A percentile compares a stretch with the other conserved stretches of the same genome.
Conservation (phyloP, 2,113 vertebrate species). For the Bubo bubo region DNA sequence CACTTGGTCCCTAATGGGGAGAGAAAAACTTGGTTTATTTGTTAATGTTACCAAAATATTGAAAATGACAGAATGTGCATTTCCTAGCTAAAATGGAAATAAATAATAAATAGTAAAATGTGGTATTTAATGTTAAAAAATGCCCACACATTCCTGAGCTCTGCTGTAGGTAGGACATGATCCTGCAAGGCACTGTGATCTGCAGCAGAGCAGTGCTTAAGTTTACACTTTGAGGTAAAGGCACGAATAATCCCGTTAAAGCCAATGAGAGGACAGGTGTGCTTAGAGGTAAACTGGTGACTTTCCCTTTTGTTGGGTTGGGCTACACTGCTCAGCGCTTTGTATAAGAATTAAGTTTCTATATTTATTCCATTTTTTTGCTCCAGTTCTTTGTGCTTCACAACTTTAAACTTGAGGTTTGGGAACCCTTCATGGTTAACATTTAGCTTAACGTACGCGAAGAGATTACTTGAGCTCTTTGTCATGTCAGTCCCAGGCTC, state of each 20-base stretch:
- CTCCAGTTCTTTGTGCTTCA: background rate
- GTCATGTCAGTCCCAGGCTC: background rate
- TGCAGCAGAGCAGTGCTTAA: background rate
- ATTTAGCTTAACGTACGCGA: rapidly evolving
- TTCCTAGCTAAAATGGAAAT: background rate
- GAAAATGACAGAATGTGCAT: background rate
- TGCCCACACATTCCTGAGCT: background rate
- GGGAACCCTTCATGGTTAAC: background rate
- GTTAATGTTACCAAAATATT: background rate
- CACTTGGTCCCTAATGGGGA: background rate
- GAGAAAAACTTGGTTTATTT: background rate
- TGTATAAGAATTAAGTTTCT: background rate
- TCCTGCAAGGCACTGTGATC: background rate
- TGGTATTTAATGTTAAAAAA: background rate
- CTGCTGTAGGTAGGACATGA: background rate
- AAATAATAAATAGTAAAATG: background rate
- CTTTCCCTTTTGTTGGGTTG: background rate
- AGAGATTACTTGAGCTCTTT: background rate
- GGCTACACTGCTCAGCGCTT: background rate
- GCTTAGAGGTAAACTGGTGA: background rate
- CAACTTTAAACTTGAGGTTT: background rate
- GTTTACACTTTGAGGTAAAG: background rate
- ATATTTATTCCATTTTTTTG: background rate
- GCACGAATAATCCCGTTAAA: background rate
- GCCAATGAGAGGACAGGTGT: background rate